These are phyloP conservation scores for Carabus problematicus DNA, from an alignment of 2,888 invertebrate genomes.

Conservation along the genomic window DNA sequence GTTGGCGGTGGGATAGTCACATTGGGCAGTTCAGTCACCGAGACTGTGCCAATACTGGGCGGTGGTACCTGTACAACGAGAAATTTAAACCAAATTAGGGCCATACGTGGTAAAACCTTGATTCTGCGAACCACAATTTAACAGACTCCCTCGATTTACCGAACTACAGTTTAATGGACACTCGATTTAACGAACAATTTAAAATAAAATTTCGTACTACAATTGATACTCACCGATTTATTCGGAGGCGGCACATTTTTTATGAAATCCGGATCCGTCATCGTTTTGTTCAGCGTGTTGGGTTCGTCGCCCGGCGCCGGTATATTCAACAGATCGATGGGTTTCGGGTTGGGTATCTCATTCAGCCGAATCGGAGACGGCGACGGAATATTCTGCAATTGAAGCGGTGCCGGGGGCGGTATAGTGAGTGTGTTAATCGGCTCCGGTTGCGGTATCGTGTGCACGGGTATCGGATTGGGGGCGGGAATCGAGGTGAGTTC, in stretches of 20 bases:
- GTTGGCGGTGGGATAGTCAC: constrained; percentile 50
- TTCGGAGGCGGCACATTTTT: constrained; percentile 60
- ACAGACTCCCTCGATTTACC: not conserved
- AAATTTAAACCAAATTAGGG: not conserved
- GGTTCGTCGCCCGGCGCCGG: constrained; percentile 59
- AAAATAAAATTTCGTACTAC: not conserved
- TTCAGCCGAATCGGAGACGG: constrained; percentile 67
- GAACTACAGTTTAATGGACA: not conserved
- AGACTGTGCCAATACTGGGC: constrained; percentile 50
- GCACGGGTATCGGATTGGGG: constrained; percentile 59
- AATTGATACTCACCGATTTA: constrained; percentile 51
- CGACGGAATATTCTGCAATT: constrained; percentile 68
- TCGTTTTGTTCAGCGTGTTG: constrained; percentile 49
- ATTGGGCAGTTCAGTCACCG: constrained; percentile 50
- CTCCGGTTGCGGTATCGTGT: constrained; percentile 62
- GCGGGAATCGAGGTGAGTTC: constrained; percentile 59
- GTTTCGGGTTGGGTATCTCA: constrained; percentile 69
- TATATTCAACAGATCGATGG: constrained; percentile 66
- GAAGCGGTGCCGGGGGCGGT: constrained; percentile 59
- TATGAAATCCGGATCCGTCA: constrained; percentile 56
- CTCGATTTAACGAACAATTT: not conserved
- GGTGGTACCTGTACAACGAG: constrained; percentile 51
- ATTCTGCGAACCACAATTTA: too few relatives aligned
- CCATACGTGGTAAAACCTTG: too few relatives aligned
- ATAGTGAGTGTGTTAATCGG: constrained; percentile 63